Evolutionary conservation across 2,888 invertebrate species (phyloP).

Genomic region (Rhingia campestris): DNA sequence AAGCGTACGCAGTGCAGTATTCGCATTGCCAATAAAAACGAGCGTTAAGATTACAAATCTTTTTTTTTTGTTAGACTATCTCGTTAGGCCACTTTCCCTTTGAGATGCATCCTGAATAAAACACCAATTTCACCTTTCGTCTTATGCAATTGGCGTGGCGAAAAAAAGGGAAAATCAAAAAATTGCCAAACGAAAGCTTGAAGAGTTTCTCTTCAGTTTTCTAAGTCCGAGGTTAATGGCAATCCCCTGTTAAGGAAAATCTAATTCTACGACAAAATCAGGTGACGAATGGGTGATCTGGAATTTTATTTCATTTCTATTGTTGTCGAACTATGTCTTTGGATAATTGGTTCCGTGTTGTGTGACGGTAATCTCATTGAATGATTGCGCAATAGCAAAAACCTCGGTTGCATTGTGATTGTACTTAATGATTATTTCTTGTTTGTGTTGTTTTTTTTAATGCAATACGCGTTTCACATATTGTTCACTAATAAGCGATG

Average conservation of each 20-base stretch:
- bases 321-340: too few species aligned
- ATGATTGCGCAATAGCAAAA: not conserved
- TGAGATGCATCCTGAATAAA: not conserved
- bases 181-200: too few species aligned
- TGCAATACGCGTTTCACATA: not conserved
- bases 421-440: not conserved
- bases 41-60: not conserved
- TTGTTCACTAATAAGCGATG: not conserved
- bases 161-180: too few species aligned
- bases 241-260: not conserved
- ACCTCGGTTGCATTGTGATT: not conserved
- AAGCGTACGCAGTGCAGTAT: too few species aligned
- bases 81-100: not conserved
- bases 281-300: not conserved
- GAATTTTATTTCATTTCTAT: too few species aligned
- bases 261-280: not conserved
- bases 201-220: not conserved
- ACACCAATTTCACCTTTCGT: not conserved
- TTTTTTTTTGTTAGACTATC: not conserved
- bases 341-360: not conserved
- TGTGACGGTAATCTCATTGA: not conserved
- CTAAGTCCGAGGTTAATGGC: not conserved
- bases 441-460: not conserved
- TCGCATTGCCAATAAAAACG: not conserved
- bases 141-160: constrained; percentile 2